Base-by-base conservation (phyloP, 2,797 vertebrate genomes). In the Alfaro cultratus region DNA sequence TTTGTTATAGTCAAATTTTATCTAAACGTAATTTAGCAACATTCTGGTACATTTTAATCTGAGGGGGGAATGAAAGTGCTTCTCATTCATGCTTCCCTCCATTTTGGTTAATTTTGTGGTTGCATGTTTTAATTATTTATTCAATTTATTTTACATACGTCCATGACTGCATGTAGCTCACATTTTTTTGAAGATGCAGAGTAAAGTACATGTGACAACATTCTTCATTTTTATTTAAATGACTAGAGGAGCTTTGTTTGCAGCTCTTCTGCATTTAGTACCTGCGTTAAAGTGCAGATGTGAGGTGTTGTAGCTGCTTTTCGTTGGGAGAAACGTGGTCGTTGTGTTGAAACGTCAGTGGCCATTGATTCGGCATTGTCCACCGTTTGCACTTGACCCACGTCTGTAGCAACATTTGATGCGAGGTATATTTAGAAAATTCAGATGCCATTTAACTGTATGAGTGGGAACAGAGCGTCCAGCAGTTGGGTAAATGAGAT, bases 401-500 rank as follows among this genome's bases (percentile, higher is more conserved):
- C 49, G 34, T 82, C 36, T 79, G 80, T 90, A 80, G 89, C 62
- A 84, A 83, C 83, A 75, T 87, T 88, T 39, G 47, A 89, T 80
- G 85, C 88, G 89, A 86, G 83, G 76, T 90, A 81, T 82, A 82
- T 88, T 88, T 71, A 73, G 70, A 70, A 80, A 85, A 67, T 79
- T 88, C 85, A 81, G 74, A 78, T 78, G 84, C 75, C 77, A 80
- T 70, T 83, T 73, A 82, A 74, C 83, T 76, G 78, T 77, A 49
- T 78, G 74, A 89, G 73, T 75, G 83, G 76, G 74, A 89, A 77
- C 74, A 82, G 75, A 81, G 70, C 55, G 87, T 88, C 83, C 88
- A 91, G 85, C 87, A 91, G 85, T 84, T 73, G 78, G 75, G 78
- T 77, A 80, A 83, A 86, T 4, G 64, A 89, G 88, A 89, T 89